Evolutionary conservation across 2,888 invertebrate species (phyloP).

Genomic region (Eulithis testata): DNA sequence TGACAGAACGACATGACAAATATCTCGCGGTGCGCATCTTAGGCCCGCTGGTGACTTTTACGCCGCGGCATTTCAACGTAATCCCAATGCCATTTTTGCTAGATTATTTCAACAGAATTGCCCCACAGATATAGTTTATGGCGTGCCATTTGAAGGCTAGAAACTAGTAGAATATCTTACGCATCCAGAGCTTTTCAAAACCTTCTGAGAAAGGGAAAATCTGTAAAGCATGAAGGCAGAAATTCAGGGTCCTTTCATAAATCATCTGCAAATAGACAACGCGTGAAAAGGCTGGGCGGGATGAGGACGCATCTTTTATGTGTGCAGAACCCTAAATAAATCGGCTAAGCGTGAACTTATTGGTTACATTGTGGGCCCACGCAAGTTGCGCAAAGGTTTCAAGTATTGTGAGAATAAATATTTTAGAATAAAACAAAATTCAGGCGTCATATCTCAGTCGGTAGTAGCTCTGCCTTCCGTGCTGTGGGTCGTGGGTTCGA

Average conservation of each 20-base stretch:
- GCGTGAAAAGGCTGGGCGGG: constrained; percentile 43
- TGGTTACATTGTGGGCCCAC: constrained; percentile 14
- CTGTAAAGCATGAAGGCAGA: constrained; percentile 23
- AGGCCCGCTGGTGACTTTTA: too few species aligned
- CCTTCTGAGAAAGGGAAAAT: constrained; percentile 15
- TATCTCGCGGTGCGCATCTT: too few species aligned
- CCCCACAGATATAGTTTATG: background rate
- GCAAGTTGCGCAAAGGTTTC: background rate
- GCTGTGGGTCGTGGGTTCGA: too few species aligned
- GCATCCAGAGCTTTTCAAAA: background rate
- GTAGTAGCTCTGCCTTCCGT: too few species aligned
- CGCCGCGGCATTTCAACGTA: too few species aligned
- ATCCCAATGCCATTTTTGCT: too few species aligned
- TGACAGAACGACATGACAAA: too few species aligned
- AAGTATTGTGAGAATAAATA: too few species aligned
- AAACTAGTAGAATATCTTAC: constrained; percentile 12
- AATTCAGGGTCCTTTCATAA: constrained; percentile 30
- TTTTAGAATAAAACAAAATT: too few species aligned
- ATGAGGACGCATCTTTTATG: constrained; percentile 37
- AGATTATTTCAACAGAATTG: too few species aligned
- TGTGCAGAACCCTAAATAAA: constrained; percentile 40
- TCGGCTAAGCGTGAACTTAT: constrained; percentile 27
- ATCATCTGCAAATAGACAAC: constrained; percentile 40
- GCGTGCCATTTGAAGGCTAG: background rate
- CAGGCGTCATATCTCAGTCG: too few species aligned